phyloP scores from a whole-genome alignment of 2,113 vertebrate species.

The Paramormyrops kingsleyae region DNA sequence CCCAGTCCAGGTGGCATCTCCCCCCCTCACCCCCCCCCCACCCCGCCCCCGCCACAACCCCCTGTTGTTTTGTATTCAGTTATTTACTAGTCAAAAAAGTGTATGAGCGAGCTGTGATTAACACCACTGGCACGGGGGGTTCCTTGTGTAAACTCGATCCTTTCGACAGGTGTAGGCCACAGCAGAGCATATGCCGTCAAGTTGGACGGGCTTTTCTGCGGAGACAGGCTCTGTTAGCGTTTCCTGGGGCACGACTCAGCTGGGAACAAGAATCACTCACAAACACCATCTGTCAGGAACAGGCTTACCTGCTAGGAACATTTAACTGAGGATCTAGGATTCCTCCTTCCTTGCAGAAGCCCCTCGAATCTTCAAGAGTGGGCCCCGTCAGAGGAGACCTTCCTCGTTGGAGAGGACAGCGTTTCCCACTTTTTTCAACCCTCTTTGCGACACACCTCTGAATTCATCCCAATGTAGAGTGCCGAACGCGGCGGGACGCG shows the following conservation, averaged over 20 bases:
- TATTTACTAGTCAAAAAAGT: constrained; percentile 25
- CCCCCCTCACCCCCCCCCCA: neutral
- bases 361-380: constrained; percentile 22
- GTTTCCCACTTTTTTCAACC: constrained; percentile 48
- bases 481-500: neutral
- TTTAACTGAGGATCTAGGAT: constrained; percentile 62
- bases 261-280: constrained; percentile 68
- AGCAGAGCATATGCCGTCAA: constrained; percentile 57
- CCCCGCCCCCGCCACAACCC: neutral
- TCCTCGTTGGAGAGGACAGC: constrained; percentile 46
- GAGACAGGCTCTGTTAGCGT: constrained; percentile 52
- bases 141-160: constrained; percentile 41
- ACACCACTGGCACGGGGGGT: constrained; percentile 24
- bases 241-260: constrained; percentile 71
- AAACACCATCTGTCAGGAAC: constrained; percentile 87
- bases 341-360: constrained; percentile 12
- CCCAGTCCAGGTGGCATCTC: constrained; percentile 11
- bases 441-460: constrained; percentile 10
- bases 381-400: constrained; percentile 24
- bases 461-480: neutral
- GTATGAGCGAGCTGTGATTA: constrained; percentile 43
- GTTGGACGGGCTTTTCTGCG: constrained; percentile 50
- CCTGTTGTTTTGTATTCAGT: constrained; percentile 25
- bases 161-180: constrained; percentile 53
- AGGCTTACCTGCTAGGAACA: constrained; percentile 69